These are phyloP conservation scores for Pelodytes ibericus DNA, from an alignment of 2,797 vertebrate species.

Conservation along the genomic window DNA sequence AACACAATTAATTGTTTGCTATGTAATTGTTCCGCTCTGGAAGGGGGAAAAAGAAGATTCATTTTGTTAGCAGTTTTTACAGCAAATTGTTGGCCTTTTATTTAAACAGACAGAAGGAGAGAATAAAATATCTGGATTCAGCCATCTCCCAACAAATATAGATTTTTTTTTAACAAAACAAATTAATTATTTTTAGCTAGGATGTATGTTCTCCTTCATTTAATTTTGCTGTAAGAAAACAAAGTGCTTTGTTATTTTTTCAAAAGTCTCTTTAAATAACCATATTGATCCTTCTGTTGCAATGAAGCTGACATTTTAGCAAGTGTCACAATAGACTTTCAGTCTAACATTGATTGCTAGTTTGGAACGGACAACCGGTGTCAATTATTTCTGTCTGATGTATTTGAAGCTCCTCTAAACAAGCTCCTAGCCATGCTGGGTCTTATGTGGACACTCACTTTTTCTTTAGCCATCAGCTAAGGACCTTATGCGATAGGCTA, in stretches of 20 bases:
- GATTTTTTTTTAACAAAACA: constrained; percentile 54
- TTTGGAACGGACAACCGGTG: constrained; percentile 73
- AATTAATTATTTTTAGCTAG: constrained; percentile 63
- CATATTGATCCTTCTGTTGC: constrained; percentile 79
- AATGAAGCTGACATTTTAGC: constrained; percentile 78
- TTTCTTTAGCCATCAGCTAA: neutral
- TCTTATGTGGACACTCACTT: neutral
- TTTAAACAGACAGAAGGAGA: constrained; percentile 9
- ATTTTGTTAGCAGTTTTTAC: constrained; percentile 26
- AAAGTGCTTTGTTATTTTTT: constrained; percentile 73
- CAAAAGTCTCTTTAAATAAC: constrained; percentile 85
- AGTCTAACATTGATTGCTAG: constrained; percentile 78
- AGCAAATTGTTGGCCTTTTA: constrained; percentile 21
- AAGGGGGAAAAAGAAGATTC: constrained; percentile 42
- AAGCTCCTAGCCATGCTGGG: neutral
- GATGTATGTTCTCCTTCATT: constrained; percentile 60
- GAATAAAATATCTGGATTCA: constrained; percentile 29
- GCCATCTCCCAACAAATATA: constrained; percentile 40
- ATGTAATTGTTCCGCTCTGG: constrained; percentile 35
- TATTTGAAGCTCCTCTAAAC: constrained; percentile 63
- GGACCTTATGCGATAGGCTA: no score
- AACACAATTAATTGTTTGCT: constrained; percentile 31
- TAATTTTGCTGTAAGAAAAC: constrained; percentile 65
- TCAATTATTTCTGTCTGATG: constrained; percentile 76
- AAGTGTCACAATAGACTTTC: constrained; percentile 75